Percentiles rank a stretch among this genome's conserved stretches.
Conservation (phyloP, 2,797 vertebrate genomes). For the Pterois miles region DNA sequence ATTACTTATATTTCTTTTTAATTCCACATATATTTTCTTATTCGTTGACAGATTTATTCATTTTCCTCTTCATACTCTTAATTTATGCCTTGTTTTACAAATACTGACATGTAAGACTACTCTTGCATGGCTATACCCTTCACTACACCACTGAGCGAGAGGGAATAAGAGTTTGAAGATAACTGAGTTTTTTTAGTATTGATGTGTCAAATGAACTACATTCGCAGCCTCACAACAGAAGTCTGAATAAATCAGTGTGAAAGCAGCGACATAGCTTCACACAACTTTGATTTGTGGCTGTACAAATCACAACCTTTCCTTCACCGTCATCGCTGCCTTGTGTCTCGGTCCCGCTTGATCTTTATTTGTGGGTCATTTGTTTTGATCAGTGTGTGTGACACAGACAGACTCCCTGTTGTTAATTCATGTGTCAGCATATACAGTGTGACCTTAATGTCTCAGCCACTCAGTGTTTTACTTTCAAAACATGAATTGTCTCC, state of each 20-base stretch:
- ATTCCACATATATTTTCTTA: no score
- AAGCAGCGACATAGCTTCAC: background rate
- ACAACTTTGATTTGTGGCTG: background rate
- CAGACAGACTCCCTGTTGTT: constrained; percentile 18
- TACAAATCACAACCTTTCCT: constrained; percentile 13
- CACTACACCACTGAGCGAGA: no score
- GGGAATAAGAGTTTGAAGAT: no score
- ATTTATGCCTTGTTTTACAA: no score
- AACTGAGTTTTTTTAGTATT: background rate
- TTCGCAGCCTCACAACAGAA: background rate
- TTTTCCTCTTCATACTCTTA: no score
- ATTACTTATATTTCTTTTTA: no score
- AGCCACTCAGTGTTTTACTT: constrained; percentile 26
- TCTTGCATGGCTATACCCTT: no score
- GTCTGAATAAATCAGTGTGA: background rate
- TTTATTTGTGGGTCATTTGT: constrained; percentile 26
- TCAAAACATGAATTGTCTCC: constrained; percentile 34
- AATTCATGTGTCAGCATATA: constrained; percentile 32
- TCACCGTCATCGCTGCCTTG: background rate
- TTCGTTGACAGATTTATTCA: no score
- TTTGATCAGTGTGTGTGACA: constrained; percentile 35
- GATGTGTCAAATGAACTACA: background rate
- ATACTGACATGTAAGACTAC: background rate
- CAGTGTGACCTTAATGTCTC: constrained; percentile 36
- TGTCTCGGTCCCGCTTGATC: constrained; percentile 18